phyloP scores from a whole-genome alignment of 2,888 invertebrate species.

The Andrena praecox region DNA sequence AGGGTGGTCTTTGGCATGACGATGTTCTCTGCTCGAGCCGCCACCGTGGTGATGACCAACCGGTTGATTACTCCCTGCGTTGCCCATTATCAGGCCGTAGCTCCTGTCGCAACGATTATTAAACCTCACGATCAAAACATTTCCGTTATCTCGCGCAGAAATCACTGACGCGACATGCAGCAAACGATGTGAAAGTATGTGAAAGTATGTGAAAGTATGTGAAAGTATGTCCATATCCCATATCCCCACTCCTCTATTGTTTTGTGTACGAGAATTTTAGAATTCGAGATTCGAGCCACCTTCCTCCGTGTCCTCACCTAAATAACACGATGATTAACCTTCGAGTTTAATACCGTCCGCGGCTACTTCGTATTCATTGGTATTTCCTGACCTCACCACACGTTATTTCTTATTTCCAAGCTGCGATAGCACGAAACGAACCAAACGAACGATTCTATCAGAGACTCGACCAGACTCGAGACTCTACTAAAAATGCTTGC shows the following conservation, averaged over 20 bases:
- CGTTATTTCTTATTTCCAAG: background rate
- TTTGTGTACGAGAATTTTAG: slow-evolving; percentile 35
- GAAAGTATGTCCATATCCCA: background rate
- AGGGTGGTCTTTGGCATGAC: slow-evolving; percentile 79
- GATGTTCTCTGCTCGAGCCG: slow-evolving; percentile 89
- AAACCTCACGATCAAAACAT: background rate
- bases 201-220: no score
- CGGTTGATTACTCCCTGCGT: slow-evolving; percentile 90
- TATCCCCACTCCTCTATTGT: background rate
- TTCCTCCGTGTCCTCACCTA: slow-evolving; percentile 10
- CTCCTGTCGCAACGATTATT: background rate
- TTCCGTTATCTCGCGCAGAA: background rate
- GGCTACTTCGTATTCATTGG: slow-evolving; percentile 12
- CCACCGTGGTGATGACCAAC: slow-evolving; percentile 77
- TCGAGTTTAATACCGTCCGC: background rate
- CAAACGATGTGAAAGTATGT: background rate
- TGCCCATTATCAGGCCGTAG: slow-evolving; percentile 88
- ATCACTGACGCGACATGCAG: background rate
- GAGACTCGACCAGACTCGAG: slow-evolving; percentile 8
- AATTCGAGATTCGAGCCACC: background rate
- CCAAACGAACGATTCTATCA: slow-evolving; percentile 11
- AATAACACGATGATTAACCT: background rate
- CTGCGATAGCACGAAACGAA: slow-evolving; percentile 10
- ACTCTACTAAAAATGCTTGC: slow-evolving; percentile 32
- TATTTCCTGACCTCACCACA: background rate